Conservation (phyloP, 1,140 invertebrate genomes). For the Drosophila ironensis region DNA sequence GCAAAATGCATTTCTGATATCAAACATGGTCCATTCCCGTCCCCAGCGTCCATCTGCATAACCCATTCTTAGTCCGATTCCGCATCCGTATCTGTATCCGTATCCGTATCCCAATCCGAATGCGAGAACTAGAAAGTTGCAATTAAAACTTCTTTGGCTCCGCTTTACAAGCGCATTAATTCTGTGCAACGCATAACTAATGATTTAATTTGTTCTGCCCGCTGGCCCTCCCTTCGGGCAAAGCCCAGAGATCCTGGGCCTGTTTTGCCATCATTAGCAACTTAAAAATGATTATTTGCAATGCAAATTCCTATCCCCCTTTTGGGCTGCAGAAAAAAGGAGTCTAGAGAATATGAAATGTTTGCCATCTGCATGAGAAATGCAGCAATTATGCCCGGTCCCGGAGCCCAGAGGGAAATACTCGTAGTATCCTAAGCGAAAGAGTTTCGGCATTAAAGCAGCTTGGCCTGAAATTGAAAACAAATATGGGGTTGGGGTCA, state of each 20-base stretch:
- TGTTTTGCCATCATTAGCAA: constrained; percentile 54
- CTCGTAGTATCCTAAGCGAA: not conserved
- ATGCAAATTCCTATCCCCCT: constrained; percentile 47
- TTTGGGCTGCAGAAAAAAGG: not conserved
- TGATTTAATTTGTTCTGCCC: constrained; percentile 68
- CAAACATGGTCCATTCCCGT: constrained; percentile 31
- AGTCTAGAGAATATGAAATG: constrained; percentile 44
- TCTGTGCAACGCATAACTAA: constrained; percentile 71
- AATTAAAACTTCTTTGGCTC: constrained; percentile 64
- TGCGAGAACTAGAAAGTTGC: constrained; percentile 33
- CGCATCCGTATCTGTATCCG: constrained; percentile 13
- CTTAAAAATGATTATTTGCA: constrained; percentile 76
- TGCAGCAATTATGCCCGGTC: constrained; percentile 37
- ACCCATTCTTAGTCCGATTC: constrained; percentile 3
- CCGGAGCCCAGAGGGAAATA: not conserved
- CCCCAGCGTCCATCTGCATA: constrained; percentile 15
- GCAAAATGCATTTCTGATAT: constrained; percentile 60
- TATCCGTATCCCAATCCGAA: constrained; percentile 6
- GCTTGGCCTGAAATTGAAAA: constrained; percentile 3
- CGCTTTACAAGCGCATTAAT: constrained; percentile 66
- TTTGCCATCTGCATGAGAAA: constrained; percentile 54
- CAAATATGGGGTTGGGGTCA: not conserved
- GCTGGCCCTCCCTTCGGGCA: not conserved
- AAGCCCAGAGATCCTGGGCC: constrained; percentile 4
- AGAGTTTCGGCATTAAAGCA: constrained; percentile 6